These are phyloP conservation scores for Eucera pruinosa DNA, from an alignment of 2,888 invertebrate species.

Conservation along the genomic window DNA sequence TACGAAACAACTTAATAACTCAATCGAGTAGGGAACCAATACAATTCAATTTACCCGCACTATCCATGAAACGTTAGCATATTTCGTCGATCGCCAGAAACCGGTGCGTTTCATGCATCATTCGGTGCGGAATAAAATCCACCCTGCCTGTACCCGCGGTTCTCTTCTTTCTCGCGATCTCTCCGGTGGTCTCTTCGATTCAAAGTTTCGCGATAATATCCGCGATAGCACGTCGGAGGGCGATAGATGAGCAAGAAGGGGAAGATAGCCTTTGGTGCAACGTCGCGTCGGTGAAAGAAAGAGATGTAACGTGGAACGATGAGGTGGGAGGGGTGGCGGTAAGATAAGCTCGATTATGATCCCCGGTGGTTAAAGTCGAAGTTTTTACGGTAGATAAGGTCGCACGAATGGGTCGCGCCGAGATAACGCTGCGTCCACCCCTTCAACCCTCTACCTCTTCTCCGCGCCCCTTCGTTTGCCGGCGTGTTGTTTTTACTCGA, in stretches of 20 bases:
- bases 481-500: conserved; percentile 32
- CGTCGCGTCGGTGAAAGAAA: conserved; percentile 32
- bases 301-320: conserved; percentile 18
- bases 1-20: too few relatives aligned
- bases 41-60: too few relatives aligned
- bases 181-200: conserved; percentile 63
- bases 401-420: conserved; percentile 60
- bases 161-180: conserved; percentile 67
- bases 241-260: conserved; percentile 69
- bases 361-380: conserved; percentile 82
- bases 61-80: too few relatives aligned
- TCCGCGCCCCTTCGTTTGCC: too few relatives aligned
- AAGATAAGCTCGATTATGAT: conserved; percentile 82
- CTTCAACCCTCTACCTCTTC: conserved; percentile 22
- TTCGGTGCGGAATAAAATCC: conserved; percentile 32
- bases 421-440: conserved; percentile 27
- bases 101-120: background rate
- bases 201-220: conserved; percentile 76
- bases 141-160: conserved; percentile 28
- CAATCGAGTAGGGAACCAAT: too few relatives aligned
- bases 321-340: conserved; percentile 39
- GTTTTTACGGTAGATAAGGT: conserved; percentile 82
- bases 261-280: conserved; percentile 73
- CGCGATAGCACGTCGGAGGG: conserved; percentile 65
- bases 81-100: too few relatives aligned